phyloP scores from a whole-genome alignment of 2,113 vertebrate genomes.

The Alethe castanea region DNA sequence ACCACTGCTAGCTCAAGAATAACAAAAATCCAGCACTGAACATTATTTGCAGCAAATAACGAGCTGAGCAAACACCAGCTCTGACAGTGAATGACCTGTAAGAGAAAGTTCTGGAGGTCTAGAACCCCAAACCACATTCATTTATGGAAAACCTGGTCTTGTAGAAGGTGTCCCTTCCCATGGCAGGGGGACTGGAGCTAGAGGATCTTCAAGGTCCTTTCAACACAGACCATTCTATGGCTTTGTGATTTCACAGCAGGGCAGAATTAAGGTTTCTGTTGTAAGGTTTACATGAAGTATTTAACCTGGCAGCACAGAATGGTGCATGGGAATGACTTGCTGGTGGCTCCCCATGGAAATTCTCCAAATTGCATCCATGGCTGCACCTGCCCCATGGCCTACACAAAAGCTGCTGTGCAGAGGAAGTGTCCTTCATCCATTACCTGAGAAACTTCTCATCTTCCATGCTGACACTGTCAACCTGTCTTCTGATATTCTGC shows the following conservation, averaged over 20 bases:
- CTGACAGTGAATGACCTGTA: not conserved
- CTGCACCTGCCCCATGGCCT: not conserved
- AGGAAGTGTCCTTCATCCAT: not conserved
- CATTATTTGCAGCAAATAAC: fast-evolving
- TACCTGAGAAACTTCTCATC: not conserved
- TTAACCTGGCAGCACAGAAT: not conserved
- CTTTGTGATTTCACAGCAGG: not conserved
- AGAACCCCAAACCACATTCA: not conserved
- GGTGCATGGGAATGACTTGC: not conserved
- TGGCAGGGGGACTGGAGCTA: not conserved
- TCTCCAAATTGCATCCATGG: not conserved
- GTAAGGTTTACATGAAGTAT: not conserved
- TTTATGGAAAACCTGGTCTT: not conserved
- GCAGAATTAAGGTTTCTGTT: not conserved
- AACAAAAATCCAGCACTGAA: not conserved
- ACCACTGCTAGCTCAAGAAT: not conserved
- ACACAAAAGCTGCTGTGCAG: not conserved
- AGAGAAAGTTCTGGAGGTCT: not conserved
- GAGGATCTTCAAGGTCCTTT: not conserved
- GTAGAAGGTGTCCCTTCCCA: not conserved
- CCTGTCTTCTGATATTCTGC: not conserved
- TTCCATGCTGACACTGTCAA: not conserved
- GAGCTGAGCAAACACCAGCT: not conserved
- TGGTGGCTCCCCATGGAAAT: not conserved
- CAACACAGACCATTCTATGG: not conserved